A percentile compares a stretch with the other conserved stretches of the same genome.
These are phyloP conservation scores for Glareola pratincola DNA, from an alignment of 2,113 vertebrate species.

Conservation along the genomic window DNA sequence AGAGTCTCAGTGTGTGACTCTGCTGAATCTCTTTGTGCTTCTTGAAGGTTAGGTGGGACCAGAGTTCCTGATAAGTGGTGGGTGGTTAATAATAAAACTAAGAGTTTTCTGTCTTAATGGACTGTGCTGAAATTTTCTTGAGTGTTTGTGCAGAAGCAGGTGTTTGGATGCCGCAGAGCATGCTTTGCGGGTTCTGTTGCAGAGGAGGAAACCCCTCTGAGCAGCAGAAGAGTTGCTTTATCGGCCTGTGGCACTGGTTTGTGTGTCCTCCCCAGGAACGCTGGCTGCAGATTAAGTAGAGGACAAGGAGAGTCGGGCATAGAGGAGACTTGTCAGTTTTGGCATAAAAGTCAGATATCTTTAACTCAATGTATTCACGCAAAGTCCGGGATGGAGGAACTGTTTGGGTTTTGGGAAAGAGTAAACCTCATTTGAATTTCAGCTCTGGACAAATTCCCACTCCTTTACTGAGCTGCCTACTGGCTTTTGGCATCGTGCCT, in stretches of 20 bases:
- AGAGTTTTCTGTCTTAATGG: not conserved
- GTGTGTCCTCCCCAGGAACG: not conserved
- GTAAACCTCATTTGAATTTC: not conserved
- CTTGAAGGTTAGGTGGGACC: not conserved
- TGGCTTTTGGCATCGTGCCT: not conserved
- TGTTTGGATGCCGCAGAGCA: not conserved
- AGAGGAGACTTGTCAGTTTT: not conserved
- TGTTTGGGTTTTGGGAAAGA: not conserved
- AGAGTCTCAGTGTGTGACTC: not conserved
- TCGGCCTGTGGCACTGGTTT: fast-evolving
- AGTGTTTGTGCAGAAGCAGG: not conserved
- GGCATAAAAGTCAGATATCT: not conserved
- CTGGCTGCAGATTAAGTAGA: not conserved
- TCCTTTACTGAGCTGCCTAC: not conserved
- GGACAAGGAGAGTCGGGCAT: not conserved
- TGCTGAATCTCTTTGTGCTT: not conserved
- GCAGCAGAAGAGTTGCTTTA: not conserved
- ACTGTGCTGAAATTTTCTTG: not conserved
- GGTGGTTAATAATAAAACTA: not conserved
- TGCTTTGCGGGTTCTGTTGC: not conserved
- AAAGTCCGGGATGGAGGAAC: not conserved
- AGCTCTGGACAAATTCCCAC: not conserved
- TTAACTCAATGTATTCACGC: not conserved
- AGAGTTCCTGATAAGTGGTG: not conserved
- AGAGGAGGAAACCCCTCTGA: not conserved